Evolutionary conservation across 2,888 invertebrate species (phyloP).

Genomic region (Cataglyphis rosenhaueri): DNA sequence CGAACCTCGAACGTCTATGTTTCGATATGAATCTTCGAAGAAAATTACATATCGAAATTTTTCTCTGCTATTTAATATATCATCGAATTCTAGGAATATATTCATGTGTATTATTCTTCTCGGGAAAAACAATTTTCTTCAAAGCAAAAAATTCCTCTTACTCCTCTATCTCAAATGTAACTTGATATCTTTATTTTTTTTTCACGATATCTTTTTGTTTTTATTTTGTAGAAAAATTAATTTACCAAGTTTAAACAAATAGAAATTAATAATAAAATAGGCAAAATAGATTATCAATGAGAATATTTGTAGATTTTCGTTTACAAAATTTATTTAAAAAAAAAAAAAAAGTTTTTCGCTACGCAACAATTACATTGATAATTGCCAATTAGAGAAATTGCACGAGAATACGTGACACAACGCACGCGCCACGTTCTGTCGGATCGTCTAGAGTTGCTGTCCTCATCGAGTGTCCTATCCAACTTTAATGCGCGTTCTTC

Average conservation of each 20-base stretch:
- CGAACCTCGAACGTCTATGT: background rate
- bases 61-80: background rate
- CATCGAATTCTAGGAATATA: background rate
- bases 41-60: constrained; percentile 1
- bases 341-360: background rate
- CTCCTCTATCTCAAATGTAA: background rate
- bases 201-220: background rate
- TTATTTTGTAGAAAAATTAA: background rate
- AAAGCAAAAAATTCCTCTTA: background rate
- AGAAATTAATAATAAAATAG: constrained; percentile 6
- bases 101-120: background rate
- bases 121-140: background rate
- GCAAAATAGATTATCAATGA: background rate
- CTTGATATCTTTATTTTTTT: background rate
- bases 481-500: background rate
- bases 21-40: constrained; percentile 9
- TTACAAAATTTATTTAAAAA: constrained; percentile 22
- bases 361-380: constrained; percentile 9
- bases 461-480: background rate
- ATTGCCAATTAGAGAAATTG: constrained; percentile 37
- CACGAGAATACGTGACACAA: constrained; percentile 57
- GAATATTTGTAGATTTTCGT: background rate
- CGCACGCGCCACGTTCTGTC: constrained; percentile 37
- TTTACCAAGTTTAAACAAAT: background rate
- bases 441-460: background rate